Evolutionary conservation across 2,797 vertebrate genomes (phyloP), one percentile per base, ranked within the genome.

Genomic region (Myripristis jacobus): DNA sequence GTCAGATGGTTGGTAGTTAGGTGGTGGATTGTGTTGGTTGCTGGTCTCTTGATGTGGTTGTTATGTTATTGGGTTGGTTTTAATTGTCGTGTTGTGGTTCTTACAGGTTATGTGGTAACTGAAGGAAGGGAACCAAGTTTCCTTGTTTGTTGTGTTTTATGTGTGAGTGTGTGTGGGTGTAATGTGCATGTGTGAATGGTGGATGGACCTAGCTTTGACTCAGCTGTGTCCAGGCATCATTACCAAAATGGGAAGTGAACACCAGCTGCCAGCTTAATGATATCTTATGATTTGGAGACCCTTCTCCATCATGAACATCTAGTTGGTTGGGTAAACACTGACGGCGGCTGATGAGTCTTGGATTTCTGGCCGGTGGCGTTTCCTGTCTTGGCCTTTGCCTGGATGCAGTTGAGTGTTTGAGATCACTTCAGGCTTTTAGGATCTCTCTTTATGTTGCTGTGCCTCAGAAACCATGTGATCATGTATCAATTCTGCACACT

Each of bases 371-470:
- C 15, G 61, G 29, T 62, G 63, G 27, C 24, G 13, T 62, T 59
- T 79, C 75, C 86, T 25, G 1, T 72, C 82, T 64, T 70, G 69
- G 76, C 65, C 47, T 75, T 9, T 10, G 64, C 70, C 68, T 4
- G 47, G 57, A 34, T 60, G 21, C 25, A 64, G 51, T 6, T 7
- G 43, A 73, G 77, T 73, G 70, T 74, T 71, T 80, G 84, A 90
- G 82, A 88, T 88, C 84, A 85, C 87, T 83, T 85, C 80, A 65
- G 80, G 75, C 84, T 85, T 86, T 48, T 75, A 31, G 51, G 60
- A 75, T 77, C 68, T 70, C 77, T 48, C 43, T 81, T 73, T 77
- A 29, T 67, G 67, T 88, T 82, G 59, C 51, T 70, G 88, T 92
- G 90, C 86, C 89, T 92, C 88, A 77, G 80, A 85, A 81, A 86